These are phyloP conservation scores for Eupithecia insigniata DNA, from an alignment of 2,888 invertebrate genomes.

Conservation along the genomic window DNA sequence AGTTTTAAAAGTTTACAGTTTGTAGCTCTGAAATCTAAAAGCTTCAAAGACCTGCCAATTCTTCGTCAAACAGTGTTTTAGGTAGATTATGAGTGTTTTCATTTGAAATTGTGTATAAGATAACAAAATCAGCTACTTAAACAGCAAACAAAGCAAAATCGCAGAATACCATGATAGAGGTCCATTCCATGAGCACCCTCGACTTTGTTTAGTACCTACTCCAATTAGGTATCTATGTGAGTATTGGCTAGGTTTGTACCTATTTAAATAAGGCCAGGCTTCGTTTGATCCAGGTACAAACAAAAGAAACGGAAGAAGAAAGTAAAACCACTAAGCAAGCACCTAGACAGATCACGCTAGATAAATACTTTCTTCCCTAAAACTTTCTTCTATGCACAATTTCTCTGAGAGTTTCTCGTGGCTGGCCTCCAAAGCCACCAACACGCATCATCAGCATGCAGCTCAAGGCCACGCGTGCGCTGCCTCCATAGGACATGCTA, in stretches of 20 bases:
- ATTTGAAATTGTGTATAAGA: not conserved
- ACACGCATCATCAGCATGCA: conserved; percentile 25
- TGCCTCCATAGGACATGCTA: conserved; percentile 29
- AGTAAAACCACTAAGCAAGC: not conserved
- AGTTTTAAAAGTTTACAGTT: not conserved
- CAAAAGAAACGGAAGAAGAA: not conserved
- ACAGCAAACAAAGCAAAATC: not conserved
- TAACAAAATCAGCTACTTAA: no score
- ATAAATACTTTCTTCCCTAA: no score
- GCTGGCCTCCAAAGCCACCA: conserved; percentile 25
- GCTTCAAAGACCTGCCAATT: not conserved
- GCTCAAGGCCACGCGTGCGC: conserved; percentile 32
- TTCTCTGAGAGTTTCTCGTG: conserved; percentile 44
- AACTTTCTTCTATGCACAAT: conserved; percentile 29
- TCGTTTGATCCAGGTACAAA: not conserved
- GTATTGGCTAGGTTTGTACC: no score
- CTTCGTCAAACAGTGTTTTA: not conserved
- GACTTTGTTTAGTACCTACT: no score
- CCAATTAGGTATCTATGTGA: no score
- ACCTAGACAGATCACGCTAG: not conserved
- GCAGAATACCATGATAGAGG: not conserved
- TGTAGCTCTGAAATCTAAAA: not conserved
- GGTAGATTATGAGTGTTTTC: not conserved
- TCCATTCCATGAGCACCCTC: no score
- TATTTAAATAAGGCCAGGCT: not conserved